Evolutionary conservation across 2,113 vertebrate species (phyloP).

Genomic region (Halichoeres trimaculatus): DNA sequence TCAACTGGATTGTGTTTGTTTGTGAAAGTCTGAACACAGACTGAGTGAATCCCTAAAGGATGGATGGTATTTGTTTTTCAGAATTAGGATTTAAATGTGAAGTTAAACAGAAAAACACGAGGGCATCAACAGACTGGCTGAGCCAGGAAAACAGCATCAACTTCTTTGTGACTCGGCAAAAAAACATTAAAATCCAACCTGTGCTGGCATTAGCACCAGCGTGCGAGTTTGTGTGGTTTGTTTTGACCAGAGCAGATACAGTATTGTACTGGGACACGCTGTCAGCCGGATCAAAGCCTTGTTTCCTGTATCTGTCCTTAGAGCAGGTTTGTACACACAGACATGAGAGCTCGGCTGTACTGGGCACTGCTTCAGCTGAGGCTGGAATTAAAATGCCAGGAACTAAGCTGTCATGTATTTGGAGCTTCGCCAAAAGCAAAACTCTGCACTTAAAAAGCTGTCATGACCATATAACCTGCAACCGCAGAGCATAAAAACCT

Average conservation of each 20-base stretch:
- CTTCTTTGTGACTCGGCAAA: slow-evolving; percentile 8
- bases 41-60: slow-evolving; percentile 51
- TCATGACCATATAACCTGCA: background rate
- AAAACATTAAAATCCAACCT: slow-evolving; percentile 11
- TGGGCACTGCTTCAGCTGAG: background rate
- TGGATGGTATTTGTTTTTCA: slow-evolving; percentile 26
- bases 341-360: slow-evolving; percentile 21
- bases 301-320: slow-evolving; percentile 46
- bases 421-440: slow-evolving; percentile 14
- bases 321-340: slow-evolving; percentile 26
- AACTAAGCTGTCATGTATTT: slow-evolving; percentile 17
- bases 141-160: background rate
- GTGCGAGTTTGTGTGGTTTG: slow-evolving; percentile 11
- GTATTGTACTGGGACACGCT: slow-evolving; percentile 27
- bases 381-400: slow-evolving; percentile 25
- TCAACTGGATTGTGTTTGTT: slow-evolving; percentile 61
- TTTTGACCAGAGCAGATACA: slow-evolving; percentile 29
- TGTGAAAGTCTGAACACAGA: slow-evolving; percentile 56
- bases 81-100: slow-evolving; percentile 31
- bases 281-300: slow-evolving; percentile 56
- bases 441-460: slow-evolving; percentile 19
- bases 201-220: slow-evolving; percentile 35
- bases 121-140: background rate
- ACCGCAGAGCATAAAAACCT: slow-evolving; percentile 1
- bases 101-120: slow-evolving; percentile 23